A percentile compares a stretch with the other conserved stretches of the same genome.
Conservation (phyloP, 1,140 invertebrate genomes). For the Achroia grisella region DNA sequence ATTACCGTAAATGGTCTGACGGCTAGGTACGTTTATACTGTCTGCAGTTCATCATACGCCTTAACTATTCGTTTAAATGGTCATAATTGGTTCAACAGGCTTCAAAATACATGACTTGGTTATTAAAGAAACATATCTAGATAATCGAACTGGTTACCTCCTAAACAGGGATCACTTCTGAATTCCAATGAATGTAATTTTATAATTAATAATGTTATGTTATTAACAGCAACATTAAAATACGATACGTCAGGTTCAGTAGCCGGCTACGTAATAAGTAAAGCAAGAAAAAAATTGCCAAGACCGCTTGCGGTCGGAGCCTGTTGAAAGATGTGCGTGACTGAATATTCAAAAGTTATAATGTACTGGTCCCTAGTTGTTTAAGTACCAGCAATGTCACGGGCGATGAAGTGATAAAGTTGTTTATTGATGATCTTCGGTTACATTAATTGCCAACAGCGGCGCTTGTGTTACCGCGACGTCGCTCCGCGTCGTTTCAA, state of each 20-base stretch:
- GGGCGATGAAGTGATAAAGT: conserved; percentile 68
- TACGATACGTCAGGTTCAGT: conserved; percentile 11
- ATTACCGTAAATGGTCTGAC: conserved; percentile 63
- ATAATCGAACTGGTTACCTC: too few relatives aligned
- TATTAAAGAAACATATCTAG: conserved; percentile 26
- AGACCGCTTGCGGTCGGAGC: conserved; percentile 15
- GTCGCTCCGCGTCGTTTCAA: conserved; percentile 44
- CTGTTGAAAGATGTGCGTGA: conserved; percentile 53
- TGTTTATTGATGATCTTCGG: conserved; percentile 71
- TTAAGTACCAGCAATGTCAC: conserved; percentile 51
- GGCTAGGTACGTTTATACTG: conserved; percentile 28
- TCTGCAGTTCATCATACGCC: conserved; percentile 41
- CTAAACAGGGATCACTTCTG: too few relatives aligned
- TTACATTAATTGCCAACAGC: conserved; percentile 66
- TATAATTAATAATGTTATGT: too few relatives aligned
- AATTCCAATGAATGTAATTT: too few relatives aligned
- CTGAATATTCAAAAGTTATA: conserved; percentile 58
- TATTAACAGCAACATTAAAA: background rate
- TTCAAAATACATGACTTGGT: conserved; percentile 49
- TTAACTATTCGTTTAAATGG: conserved; percentile 54
- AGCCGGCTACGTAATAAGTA: conserved; percentile 24
- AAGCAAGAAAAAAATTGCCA: conserved; percentile 29
- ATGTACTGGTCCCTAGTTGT: conserved; percentile 46
- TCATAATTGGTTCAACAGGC: conserved; percentile 57
- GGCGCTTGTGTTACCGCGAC: conserved; percentile 54